Evolutionary conservation across 2,888 invertebrate species (phyloP).

Genomic region (Deroplatys truncata): DNA sequence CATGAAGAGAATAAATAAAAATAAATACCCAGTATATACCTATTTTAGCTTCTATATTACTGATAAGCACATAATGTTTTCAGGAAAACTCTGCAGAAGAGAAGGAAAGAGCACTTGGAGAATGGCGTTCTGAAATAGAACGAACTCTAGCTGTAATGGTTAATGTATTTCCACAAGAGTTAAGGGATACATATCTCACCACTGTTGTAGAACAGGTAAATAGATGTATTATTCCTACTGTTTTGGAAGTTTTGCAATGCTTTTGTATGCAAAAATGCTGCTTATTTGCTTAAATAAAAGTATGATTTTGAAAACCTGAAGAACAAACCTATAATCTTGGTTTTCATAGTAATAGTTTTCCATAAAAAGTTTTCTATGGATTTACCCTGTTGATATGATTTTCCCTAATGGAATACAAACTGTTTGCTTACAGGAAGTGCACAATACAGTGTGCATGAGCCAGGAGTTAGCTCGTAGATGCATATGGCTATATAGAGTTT

Average conservation of each 20-base stretch:
- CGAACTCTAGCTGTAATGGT: constrained; percentile 64
- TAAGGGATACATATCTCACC: constrained; percentile 74
- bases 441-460: constrained; percentile 75
- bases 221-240: background rate
- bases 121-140: constrained; percentile 56
- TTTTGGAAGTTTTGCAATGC: no score
- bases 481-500: constrained; percentile 70
- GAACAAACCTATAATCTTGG: background rate
- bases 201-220: constrained; percentile 73
- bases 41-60: no score
- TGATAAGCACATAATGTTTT: background rate
- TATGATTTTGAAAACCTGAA: background rate
- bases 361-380: background rate
- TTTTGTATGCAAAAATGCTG: background rate
- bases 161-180: constrained; percentile 67
- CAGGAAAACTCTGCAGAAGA: constrained; percentile 43
- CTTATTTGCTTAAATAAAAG: background rate
- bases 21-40: no score
- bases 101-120: constrained; percentile 48
- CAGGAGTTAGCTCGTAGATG: constrained; percentile 74
- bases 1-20: no score
- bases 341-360: no score
- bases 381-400: background rate
- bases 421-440: constrained; percentile 58
- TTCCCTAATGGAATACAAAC: background rate